Percentiles rank a stretch among this genome's conserved stretches.
These are phyloP conservation scores for Prinia subflava DNA, from an alignment of 2,113 vertebrate species.

Conservation along the genomic window DNA sequence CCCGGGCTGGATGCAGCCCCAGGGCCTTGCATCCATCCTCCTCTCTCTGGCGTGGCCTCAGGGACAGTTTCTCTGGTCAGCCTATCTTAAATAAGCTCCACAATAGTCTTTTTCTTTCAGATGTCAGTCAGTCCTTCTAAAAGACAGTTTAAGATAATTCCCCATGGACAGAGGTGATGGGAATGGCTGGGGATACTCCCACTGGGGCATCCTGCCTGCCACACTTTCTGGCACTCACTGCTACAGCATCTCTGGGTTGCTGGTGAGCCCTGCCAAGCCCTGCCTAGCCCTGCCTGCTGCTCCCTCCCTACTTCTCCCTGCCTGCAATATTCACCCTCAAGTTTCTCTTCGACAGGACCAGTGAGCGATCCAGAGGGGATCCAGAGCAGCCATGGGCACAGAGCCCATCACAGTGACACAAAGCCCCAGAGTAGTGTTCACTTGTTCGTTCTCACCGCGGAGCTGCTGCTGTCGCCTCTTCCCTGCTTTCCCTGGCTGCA, in stretches of 20 bases:
- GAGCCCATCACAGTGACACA: not conserved
- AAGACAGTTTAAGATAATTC: not conserved
- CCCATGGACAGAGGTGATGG: fast-evolving
- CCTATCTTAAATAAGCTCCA: not conserved
- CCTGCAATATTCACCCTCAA: not conserved
- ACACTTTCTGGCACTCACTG: not conserved
- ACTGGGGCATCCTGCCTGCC: not conserved
- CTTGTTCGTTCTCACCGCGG: not conserved
- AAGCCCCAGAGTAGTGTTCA: not conserved
- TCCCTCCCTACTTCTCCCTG: not conserved
- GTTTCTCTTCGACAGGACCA: fast-evolving
- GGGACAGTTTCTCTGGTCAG: not conserved
- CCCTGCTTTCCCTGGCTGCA: not conserved
- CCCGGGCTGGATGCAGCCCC: not conserved
- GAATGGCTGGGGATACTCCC: not conserved
- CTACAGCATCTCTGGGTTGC: not conserved
- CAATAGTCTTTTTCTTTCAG: not conserved
- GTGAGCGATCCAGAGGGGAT: fast-evolving
- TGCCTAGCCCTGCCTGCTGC: not conserved
- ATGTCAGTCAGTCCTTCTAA: not conserved
- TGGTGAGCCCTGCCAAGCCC: not conserved
- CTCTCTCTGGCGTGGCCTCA: not conserved
- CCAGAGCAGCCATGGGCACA: not conserved
- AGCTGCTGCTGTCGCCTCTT: not conserved
- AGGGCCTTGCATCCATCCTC: not conserved